Conservation (phyloP, 2,888 invertebrate genomes). For the Leptogaster cylindrica region DNA sequence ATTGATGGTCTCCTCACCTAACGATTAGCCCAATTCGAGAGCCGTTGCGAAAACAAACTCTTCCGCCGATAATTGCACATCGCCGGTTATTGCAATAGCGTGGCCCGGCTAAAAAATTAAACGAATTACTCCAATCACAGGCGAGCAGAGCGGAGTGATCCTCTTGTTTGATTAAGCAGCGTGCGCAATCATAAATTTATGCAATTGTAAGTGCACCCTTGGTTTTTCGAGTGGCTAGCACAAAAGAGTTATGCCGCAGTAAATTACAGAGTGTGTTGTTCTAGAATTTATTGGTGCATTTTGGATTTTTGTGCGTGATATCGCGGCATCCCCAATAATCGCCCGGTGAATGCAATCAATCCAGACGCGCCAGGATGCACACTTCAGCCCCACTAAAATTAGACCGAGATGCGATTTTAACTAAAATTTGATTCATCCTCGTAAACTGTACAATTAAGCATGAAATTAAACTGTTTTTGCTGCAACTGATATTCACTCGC, state of each 20-base stretch:
- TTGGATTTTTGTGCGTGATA: conserved; percentile 11
- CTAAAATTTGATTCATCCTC: conserved; percentile 16
- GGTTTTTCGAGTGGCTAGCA: conserved; percentile 11
- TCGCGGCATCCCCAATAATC: neutral
- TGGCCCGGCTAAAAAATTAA: conserved; percentile 18
- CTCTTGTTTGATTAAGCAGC: conserved; percentile 29
- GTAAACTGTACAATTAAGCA: conserved; percentile 23
- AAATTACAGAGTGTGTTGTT: conserved; percentile 20
- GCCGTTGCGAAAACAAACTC: conserved; percentile 28
- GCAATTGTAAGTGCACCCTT: conserved; percentile 10
- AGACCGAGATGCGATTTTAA: neutral
- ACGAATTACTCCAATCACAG: conserved; percentile 5
- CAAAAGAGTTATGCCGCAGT: conserved; percentile 9
- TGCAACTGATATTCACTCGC: conserved; percentile 25
- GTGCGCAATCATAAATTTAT: conserved; percentile 27
- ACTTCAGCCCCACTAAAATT: conserved; percentile 2
- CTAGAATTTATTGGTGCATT: conserved; percentile 27
- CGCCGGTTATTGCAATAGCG: conserved; percentile 1
- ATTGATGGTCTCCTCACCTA: conserved; percentile 26
- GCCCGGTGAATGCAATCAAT: neutral
- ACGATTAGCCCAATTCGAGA: conserved; percentile 28
- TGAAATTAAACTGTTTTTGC: conserved; percentile 20
- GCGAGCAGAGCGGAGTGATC: neutral
- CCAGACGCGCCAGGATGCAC: conserved; percentile 6
- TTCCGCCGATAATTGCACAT: conserved; percentile 19